Base-by-base conservation (phyloP, 1,140 invertebrate species). In the Orchesella cincta region DNA sequence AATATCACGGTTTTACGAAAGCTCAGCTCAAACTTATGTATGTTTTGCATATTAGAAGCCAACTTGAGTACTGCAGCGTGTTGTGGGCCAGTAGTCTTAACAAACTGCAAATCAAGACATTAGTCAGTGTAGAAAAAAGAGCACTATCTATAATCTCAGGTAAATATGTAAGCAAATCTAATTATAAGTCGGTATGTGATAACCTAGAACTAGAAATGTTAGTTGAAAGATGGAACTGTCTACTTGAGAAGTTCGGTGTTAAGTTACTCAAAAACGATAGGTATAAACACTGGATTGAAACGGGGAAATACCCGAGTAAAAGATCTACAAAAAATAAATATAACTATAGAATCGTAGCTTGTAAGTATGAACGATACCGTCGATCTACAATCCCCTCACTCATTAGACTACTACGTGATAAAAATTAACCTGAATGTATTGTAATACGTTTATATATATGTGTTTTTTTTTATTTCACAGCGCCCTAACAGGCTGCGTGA, bases 111-210 rank as follows among this genome's bases (percentile, higher is more conserved):
- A 5, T 8, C 3, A 2, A 67, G 31, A 29, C 29, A n/a, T n/a
- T 67, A 31, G 62, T 31, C 8, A 67, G 62, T 29, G 62, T 67
- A 31, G 62, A 67, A 31, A 67, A 67, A 33, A 29, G 31, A 12
- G 26, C 62, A 1, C 31, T 67, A 31, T 2, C 26, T 31, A 33
- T 67, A 31, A 67, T 67, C 26, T 31, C 28, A 3, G 28, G 62
- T 67, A 33, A 18, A n/a, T 67, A 67, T 33, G 31, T 67, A 33
- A 14, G 62, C 62, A 33, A 33, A 14, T 31, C 62, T 5, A 67
- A 67, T 67, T 67, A 67, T 23, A 33, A 8, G 14, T 2, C 29
- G 8, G 31, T 33, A 33, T 67, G 62, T 23, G 33, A 67, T 5
- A 31, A 5, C 33, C 5, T 67, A 33, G n/a, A 23, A 2, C 2